These are phyloP conservation scores for Aleiodes alternator DNA, from an alignment of 2,888 invertebrate genomes.

Conservation along the genomic window DNA sequence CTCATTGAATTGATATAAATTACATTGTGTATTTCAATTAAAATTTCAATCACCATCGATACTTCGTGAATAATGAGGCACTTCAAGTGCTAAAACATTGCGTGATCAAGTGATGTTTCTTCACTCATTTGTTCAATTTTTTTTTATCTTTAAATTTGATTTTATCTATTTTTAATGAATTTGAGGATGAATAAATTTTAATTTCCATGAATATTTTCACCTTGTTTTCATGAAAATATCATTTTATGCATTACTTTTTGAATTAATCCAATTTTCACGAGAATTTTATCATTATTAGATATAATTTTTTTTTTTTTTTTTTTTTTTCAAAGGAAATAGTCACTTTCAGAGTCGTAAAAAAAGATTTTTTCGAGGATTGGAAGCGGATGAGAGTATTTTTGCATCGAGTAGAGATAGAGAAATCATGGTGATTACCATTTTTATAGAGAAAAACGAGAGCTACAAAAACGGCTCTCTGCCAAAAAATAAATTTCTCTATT, in stretches of 20 bases:
- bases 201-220: too few species aligned
- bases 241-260: too few species aligned
- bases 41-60: background rate
- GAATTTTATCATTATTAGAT: too few species aligned
- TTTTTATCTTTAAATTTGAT: background rate
- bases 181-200: background rate
- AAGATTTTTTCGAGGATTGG: background rate
- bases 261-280: too few species aligned
- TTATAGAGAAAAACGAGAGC: too few species aligned
- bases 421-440: background rate
- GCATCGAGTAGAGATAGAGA: too few species aligned
- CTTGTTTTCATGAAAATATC: too few species aligned
- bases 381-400: too few species aligned
- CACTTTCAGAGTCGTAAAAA: background rate
- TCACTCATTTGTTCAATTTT: conserved; percentile 1
- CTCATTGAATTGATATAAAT: background rate
- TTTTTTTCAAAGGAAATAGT: background rate
- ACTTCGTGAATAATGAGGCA: conserved; percentile 12
- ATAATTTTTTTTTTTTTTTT: too few species aligned
- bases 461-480: too few species aligned
- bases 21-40: background rate
- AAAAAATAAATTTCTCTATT: too few species aligned
- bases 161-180: background rate
- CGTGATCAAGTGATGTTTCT: conserved; percentile 23
- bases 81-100: background rate